Evolutionary conservation across 2,888 invertebrate genomes (phyloP).

Genomic region (Diaperis boleti): DNA sequence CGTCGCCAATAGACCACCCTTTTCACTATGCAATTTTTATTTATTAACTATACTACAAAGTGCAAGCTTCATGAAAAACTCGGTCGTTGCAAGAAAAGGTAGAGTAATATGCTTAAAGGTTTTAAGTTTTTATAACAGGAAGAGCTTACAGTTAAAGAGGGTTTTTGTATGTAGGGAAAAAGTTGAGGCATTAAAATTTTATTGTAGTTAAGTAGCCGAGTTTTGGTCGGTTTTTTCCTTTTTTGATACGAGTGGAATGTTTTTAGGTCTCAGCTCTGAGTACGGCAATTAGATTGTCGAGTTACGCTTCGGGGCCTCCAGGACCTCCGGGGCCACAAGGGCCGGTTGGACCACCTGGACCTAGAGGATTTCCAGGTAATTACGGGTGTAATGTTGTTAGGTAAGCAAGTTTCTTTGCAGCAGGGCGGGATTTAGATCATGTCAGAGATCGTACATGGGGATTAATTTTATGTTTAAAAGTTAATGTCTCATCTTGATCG

Average conservation of each 20-base stretch:
- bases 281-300: slow-evolving; percentile 68
- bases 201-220: too few relatives aligned
- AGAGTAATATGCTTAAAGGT: slow-evolving; percentile 40
- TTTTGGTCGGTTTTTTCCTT: background rate
- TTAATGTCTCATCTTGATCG: too few relatives aligned
- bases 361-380: slow-evolving; percentile 66
- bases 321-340: slow-evolving; percentile 68
- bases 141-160: background rate
- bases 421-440: background rate
- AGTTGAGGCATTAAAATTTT: slow-evolving; percentile 21
- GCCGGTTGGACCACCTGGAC: slow-evolving; percentile 65
- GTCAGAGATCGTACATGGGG: too few relatives aligned
- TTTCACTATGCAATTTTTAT: too few relatives aligned
- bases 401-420: background rate
- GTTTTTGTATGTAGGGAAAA: slow-evolving; percentile 4
- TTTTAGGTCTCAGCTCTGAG: slow-evolving; percentile 69
- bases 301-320: slow-evolving; percentile 69
- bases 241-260: background rate
- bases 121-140: slow-evolving; percentile 17
- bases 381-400: slow-evolving; percentile 22
- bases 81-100: slow-evolving; percentile 68
- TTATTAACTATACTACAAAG: too few relatives aligned
- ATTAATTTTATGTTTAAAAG: too few relatives aligned
- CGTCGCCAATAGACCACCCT: too few relatives aligned
- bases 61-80: too few relatives aligned